Conservation (phyloP, 1,140 invertebrate species). For the Augochlora pura region DNA sequence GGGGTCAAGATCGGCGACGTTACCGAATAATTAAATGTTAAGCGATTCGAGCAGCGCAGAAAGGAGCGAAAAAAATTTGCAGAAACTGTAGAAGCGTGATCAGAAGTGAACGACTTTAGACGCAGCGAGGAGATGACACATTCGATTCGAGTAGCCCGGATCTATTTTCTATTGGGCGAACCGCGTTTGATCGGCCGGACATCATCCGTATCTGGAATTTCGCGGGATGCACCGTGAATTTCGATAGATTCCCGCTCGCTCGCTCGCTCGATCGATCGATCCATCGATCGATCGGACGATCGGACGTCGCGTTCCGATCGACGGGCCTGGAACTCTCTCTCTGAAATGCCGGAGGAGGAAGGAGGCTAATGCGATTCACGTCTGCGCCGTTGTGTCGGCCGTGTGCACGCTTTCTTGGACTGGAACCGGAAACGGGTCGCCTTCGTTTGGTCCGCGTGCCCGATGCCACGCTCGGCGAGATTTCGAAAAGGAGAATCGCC, state of each 20-base stretch:
- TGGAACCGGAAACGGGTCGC: constrained; percentile 52
- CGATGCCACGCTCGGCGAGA: neutral
- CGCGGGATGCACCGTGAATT: constrained; percentile 27
- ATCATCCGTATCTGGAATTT: neutral
- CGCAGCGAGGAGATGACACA: too few species aligned
- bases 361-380: constrained; percentile 71
- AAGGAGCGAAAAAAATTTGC: too few species aligned
- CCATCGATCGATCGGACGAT: neutral
- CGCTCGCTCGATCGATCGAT: too few species aligned
- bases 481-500: constrained; percentile 21
- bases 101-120: too few species aligned
- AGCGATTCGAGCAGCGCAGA: too few species aligned
- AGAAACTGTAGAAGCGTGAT: too few species aligned
- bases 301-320: constrained; percentile 10
- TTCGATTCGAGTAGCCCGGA: too few species aligned
- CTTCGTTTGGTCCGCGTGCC: constrained; percentile 11
- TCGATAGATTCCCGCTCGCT: constrained; percentile 30
- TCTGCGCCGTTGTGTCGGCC: neutral
- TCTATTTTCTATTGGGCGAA: too few species aligned
- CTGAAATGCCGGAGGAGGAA: constrained; percentile 62
- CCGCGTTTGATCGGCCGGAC: neutral
- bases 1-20: too few species aligned
- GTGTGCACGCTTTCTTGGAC: constrained; percentile 62
- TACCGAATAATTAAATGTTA: too few species aligned
- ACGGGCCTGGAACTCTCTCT: constrained; percentile 54